phyloP scores from a whole-genome alignment of 2,888 invertebrate species.

The Temnothorax ravouxi region DNA sequence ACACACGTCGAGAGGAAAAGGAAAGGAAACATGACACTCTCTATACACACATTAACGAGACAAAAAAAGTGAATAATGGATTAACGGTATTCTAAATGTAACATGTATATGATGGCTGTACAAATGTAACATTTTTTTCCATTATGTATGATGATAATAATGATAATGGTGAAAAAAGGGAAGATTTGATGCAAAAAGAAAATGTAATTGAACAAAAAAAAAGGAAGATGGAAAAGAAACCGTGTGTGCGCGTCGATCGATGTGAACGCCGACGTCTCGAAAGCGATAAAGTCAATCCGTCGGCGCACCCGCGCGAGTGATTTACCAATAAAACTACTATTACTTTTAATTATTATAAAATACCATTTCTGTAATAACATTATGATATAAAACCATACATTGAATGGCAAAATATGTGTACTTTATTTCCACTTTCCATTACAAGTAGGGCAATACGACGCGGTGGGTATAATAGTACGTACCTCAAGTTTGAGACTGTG shows the following conservation, averaged over 20 bases:
- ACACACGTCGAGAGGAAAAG: constrained; percentile 30
- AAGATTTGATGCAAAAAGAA: constrained; percentile 76
- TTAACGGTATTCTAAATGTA: constrained; percentile 85
- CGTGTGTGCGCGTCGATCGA: constrained; percentile 79
- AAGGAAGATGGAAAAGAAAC: constrained; percentile 55
- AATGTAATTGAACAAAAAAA: constrained; percentile 69
- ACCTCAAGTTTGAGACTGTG: too few relatives aligned
- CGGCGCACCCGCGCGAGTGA: constrained; percentile 82
- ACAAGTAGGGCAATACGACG: too few relatives aligned
- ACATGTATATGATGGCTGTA: constrained; percentile 87
- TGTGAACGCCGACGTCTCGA: constrained; percentile 45
- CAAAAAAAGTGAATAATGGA: constrained; percentile 81
- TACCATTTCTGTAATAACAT: constrained; percentile 90
- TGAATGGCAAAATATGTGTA: constrained; percentile 81
- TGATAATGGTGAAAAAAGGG: constrained; percentile 74
- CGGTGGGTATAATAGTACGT: too few relatives aligned
- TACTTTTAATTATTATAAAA: constrained; percentile 89
- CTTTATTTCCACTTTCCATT: not conserved
- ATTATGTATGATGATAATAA: constrained; percentile 84
- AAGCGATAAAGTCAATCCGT: constrained; percentile 76
- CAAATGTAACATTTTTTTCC: constrained; percentile 87
- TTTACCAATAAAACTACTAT: constrained; percentile 89
- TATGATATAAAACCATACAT: constrained; percentile 86
- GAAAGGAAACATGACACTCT: constrained; percentile 28
- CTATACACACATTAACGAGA: constrained; percentile 71